A percentile compares a stretch with the other conserved stretches of the same genome.
These are phyloP conservation scores for Palythoa heliodiscus DNA, from an alignment of 92 coral and sea anemone genomes.

Conservation along the genomic window DNA sequence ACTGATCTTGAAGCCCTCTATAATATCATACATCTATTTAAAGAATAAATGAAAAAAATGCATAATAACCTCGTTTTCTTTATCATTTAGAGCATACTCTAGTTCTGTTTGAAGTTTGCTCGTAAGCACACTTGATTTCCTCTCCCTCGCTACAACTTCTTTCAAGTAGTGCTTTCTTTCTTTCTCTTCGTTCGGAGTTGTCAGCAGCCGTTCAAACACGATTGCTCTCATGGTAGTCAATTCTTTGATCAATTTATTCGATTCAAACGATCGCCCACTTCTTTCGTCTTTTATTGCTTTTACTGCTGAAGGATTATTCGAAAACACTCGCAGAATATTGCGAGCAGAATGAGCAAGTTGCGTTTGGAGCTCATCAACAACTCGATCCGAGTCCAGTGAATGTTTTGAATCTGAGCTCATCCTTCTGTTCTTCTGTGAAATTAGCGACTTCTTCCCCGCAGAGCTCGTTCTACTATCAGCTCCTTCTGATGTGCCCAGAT, in stretches of 20 bases:
- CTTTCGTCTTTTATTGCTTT: slow-evolving; percentile 69
- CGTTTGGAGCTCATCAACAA: slow-evolving; percentile 53
- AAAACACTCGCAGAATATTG: slow-evolving; percentile 84
- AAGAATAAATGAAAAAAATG: background rate
- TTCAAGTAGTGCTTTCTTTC: slow-evolving; percentile 82
- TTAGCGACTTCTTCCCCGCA: slow-evolving; percentile 50
- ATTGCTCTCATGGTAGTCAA: slow-evolving; percentile 72
- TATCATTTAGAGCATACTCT: slow-evolving; percentile 83
- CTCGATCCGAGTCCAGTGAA: slow-evolving; percentile 41
- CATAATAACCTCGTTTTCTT: slow-evolving; percentile 86
- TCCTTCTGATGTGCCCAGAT: slow-evolving; percentile 11
- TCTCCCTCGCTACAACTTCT: slow-evolving; percentile 80
- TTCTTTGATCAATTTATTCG: slow-evolving; percentile 79
- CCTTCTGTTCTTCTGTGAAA: slow-evolving; percentile 41
- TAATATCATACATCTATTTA: too few species aligned
- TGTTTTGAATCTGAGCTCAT: slow-evolving; percentile 43
- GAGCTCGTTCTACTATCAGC: slow-evolving; percentile 60
- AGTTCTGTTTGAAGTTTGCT: slow-evolving; percentile 82
- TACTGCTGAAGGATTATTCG: slow-evolving; percentile 84
- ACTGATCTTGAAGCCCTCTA: too few species aligned
- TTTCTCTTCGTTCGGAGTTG: slow-evolving; percentile 86
- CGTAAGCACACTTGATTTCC: slow-evolving; percentile 81
- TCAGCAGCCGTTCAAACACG: slow-evolving; percentile 83
- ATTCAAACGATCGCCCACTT: slow-evolving; percentile 79
- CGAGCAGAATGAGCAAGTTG: slow-evolving; percentile 81